phyloP scores from a whole-genome alignment of 2,113 vertebrate species.

The Paraplagusia blochii region DNA sequence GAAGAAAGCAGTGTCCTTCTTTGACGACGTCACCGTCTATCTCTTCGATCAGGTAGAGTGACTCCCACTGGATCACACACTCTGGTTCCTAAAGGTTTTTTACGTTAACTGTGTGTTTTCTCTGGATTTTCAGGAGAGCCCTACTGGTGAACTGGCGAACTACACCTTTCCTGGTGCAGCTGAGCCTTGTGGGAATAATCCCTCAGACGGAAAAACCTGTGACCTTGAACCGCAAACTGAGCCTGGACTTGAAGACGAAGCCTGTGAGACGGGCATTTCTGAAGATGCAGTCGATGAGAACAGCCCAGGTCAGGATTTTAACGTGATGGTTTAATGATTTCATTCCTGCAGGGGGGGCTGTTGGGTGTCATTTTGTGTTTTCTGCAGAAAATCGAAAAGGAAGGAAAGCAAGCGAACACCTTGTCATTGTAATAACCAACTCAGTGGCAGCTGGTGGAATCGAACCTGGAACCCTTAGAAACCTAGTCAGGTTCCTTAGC shows the following conservation, averaged over 20 bases:
- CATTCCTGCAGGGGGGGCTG: not conserved
- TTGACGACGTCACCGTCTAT: conserved; percentile 95
- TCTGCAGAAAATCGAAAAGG: no score
- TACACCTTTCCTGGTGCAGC: conserved; percentile 74
- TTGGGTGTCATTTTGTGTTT: no score
- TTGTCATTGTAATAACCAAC: no score
- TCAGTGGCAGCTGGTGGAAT: no score
- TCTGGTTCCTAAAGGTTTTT: not conserved
- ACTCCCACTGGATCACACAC: not conserved
- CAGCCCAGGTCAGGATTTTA: conserved; percentile 55
- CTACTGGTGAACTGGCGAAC: conserved; percentile 87
- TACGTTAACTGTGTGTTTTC: not conserved
- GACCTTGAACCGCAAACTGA: conserved; percentile 27
- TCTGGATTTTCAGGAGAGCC: conserved; percentile 83
- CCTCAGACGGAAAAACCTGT: conserved; percentile 45
- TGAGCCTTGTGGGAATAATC: conserved; percentile 58
- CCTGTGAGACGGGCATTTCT: conserved; percentile 22
- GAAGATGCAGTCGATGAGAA: conserved; percentile 58
- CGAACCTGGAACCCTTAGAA: no score
- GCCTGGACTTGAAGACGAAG: conserved; percentile 29
- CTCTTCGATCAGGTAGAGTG: conserved; percentile 94
- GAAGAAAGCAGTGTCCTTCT: conserved; percentile 97
- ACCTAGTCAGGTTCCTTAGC: no score
- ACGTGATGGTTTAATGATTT: not conserved
- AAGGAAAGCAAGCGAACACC: no score